Evolutionary conservation across 2,888 invertebrate genomes (phyloP), one percentile per base, ranked within the genome.

Genomic region (Polietes domitor): DNA sequence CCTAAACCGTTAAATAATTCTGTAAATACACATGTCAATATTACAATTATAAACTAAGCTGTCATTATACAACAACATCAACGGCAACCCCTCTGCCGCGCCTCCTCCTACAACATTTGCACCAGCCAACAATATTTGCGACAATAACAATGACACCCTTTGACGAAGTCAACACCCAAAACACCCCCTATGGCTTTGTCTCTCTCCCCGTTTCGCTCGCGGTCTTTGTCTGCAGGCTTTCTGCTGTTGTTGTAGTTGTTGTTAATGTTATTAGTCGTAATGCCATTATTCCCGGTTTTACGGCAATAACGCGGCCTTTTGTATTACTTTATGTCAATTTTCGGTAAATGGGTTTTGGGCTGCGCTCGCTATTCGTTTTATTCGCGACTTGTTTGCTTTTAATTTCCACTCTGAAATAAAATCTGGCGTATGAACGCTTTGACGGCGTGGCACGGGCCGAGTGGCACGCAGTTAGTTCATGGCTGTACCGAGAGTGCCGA

Each of bases 21-120:
- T 81, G 75, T 81, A 84, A 84, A 84, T 81, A 84, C 84, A 84
- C 84, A 84, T 84, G 84, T 84, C 81, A 84, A 84, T 81, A 84
- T 78, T 81, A 71, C 80, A 81, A 81, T 84, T 84, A 81, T 78
- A 73, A 72, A 82, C 82, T 82, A 72, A 74, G 77, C 70, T 63
- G 80, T 61, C 15, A 37, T 65, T 43, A 65, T 47, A 63, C 26
- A 72, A 50, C 12, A 61, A 28, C 41, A 43, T 2, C n/a, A 72
- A 6, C 47, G 55, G 21, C 41, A n/a, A 41, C 32, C 32, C 72
- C 24, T 63, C 15, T 26, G 21, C 24, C 37, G 1, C 65, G 3
- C n/a, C n/a, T n/a, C 41, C 37, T 19, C 21, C 3, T 19, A 17
- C 24, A 21, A 10, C 15, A 50, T 12, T 15, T 12, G 10, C 21